Evolutionary conservation across 92 coral and sea anemone species (phyloP), one percentile per base, ranked within the genome.

Genomic region (Palythoa grandis): DNA sequence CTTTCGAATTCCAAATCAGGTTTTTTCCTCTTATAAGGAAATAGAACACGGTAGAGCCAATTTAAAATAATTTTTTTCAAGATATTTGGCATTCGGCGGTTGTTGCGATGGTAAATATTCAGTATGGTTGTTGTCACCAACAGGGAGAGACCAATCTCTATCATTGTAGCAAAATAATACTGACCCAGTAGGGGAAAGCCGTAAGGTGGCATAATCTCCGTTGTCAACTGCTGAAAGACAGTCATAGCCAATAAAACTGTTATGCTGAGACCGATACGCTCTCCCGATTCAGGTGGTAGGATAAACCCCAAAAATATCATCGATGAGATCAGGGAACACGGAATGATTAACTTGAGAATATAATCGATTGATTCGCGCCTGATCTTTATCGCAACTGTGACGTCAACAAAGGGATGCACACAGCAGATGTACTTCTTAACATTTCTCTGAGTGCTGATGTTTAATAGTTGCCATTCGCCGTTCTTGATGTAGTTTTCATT

Each of bases 161-260:
- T 24, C 91, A 87, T 91, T 4, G 82, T 88, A 4, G 93, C 93
- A 70, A 91, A 87, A 71, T 91, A 91, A 53, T 87, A 91, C 88
- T 91, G 93, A 4, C 93, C 93, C 2, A 91, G 86, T 7, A 91
- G 25, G 15, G 93, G 93, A 66, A 91, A 87, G 3, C 91, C 93
- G 17, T 87, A 91, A 3, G 93, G 88, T 1, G 93, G 93, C 91
- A 91, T 87, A 5, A 91, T 70, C 83, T 91, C 91, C 3, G 91
- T 88, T 16, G 91, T 91, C 77, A 91, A 82, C 58, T 91, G 93
- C 22, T 91, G 93, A 52, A 91, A 91, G 1, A 91, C 93, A 0
- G 93, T 91, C 93, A 91, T 88, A 15, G 93, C 93, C 70, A 91
- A 23, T 48, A 91, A 66, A 37, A 91, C 93, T 4, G 93, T 91